Base-by-base conservation (phyloP, 1,140 invertebrate species). In the Brachionus angularis region DNA sequence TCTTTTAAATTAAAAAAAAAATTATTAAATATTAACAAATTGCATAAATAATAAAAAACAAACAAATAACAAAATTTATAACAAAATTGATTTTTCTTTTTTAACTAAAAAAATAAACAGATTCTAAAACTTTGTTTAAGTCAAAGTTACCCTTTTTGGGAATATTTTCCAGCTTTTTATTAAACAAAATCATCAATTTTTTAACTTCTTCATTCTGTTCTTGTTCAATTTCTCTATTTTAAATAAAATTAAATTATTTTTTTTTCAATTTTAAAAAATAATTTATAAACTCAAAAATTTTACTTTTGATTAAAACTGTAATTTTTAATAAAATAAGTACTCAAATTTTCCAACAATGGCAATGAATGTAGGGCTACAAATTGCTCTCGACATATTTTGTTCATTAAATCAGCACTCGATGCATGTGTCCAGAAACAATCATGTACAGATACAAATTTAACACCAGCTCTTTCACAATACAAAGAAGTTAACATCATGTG, bases 341-440 rank as follows among this genome's bases (percentile, higher is more conserved):
- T 55, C 18, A 71, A 46, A 31, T 55, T 58, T 44, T 71, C 50
- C 25, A 98, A 83, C 73, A 99, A 91, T 0, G 93, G 93, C 77
- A 95, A 84, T 18, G 88, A 89, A 82, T 99, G 94, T 7, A 99
- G 84, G 0, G 88, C 86, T 10, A 98, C 89, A 83, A 99, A 99
- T 81, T 98, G 93, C 79, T 98, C 87, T 42, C 96, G 85, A 77
- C 93, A 98, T 61, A 94, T 88, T 87, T 90, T 86, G 81, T 93
- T 98, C 93, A 99, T 93, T 21, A 83, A 80, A 67, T 90, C 86
- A 18, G 97, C 90, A 62, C 88, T 86, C 69, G 83, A 86, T 0
- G 95, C 86, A 84, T 99, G 96, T 7, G 96, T 98, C 96, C 96
- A 99, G 82, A 89, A 99, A 79, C 95, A 98, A 83, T 99, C 96